Evolutionary conservation across 2,113 vertebrate genomes (phyloP), one percentile per base, ranked within the genome.

Genomic region (Grammatotria lemairii): DNA sequence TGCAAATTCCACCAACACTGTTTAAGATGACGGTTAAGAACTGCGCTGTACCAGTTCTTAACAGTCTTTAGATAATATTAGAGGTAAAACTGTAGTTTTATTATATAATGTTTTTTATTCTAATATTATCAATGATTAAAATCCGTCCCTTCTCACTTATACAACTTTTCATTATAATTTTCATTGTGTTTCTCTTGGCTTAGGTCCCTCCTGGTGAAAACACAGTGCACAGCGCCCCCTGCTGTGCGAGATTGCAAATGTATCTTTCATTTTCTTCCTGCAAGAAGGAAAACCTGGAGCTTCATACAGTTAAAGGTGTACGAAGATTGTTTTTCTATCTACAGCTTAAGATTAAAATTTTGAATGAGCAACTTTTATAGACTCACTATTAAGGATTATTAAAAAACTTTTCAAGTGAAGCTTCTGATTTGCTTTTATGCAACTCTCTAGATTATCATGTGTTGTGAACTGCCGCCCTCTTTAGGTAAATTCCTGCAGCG

Each of bases 161-260:
- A 40, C 17, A 19, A 28, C 4, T 65, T 65, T 21, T 26, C 23
- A 4, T 65, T 14, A 8, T 3, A 9, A 45, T 8, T 53, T 70
- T 17, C 4, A 13, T 3, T 54, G 42, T 45, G 31, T 4, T 33
- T 19, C 28, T 68, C 31, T 55, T 31, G 21, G 2, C 10, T 57
- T 6, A 2, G 26, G 6, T 12, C 3, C 23, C 1, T 2, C 8
- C 4, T 83, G 26, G 3, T 14, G 35, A 81, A 87, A 60, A 2
- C 42, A 57, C 8, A 89, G 92, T 75, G 49, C 47, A 65, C 90
- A 94, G 88, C 92, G 89, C 80, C 84, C 26, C 88, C 93, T 90
- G 80, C 16, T 85, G 90, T 38, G 1, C n/a, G 5, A 7, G 19
- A 1, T 9, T 12, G 5, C 17, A 33, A 7, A 9, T 28, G 3